Conservation (phyloP, 2,888 invertebrate genomes). For the Dusona sp. region DNA sequence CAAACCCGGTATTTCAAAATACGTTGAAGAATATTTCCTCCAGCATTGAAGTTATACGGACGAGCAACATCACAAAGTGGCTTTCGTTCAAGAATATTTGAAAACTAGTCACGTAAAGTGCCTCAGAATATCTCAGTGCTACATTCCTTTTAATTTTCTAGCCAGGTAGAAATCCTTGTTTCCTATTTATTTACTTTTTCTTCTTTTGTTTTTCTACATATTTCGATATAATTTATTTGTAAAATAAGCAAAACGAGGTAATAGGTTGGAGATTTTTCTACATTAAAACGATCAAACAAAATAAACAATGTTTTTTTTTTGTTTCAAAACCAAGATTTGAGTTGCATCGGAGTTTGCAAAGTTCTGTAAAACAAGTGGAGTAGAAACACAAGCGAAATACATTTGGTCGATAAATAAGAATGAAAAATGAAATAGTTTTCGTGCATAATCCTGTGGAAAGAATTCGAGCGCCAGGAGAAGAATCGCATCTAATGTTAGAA, state of each 20-base stretch:
- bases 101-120: conserved; percentile 4
- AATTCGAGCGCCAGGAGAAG: background rate
- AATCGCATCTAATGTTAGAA: conserved; percentile 43
- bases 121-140: background rate
- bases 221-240: conserved; percentile 20
- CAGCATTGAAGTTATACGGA: conserved; percentile 15
- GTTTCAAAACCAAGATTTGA: background rate
- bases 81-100: background rate
- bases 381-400: conserved; percentile 1
- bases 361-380: background rate
- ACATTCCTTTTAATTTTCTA: conserved; percentile 8
- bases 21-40: conserved; percentile 62
- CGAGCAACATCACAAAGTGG: background rate
- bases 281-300: conserved; percentile 5
- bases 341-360: background rate
- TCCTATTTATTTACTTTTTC: background rate
- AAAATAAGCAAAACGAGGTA: background rate
- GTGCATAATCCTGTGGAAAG: background rate
- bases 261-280: conserved; percentile 16
- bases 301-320: background rate
- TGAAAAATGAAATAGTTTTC: conserved; percentile 36
- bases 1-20: conserved; percentile 61
- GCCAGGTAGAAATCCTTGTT: background rate
- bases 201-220: background rate
- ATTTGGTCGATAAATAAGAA: conserved; percentile 50